Evolutionary conservation across 2,797 vertebrate species (phyloP), one percentile per base, ranked within the genome.

Genomic region (Catostomus latipinnis): DNA sequence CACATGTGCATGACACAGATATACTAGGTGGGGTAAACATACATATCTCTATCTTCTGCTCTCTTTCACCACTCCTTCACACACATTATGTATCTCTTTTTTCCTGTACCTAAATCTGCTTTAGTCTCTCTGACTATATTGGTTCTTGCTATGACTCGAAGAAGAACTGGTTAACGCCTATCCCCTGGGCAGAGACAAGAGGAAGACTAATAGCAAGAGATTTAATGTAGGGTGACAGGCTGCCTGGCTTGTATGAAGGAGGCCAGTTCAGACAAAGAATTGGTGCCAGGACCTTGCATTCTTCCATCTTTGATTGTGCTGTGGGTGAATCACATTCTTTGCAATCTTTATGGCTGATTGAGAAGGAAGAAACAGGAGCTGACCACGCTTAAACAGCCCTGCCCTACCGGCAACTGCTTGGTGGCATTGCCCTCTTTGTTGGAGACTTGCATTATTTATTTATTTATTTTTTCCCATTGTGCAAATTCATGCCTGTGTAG

Each of bases 221-320:
- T 85, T 81, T 91, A 90, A 93, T 92, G 74, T 84, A 88, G 84
- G 78, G 69, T 92, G 93, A 93, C 93, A 92, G 88, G 76, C 85
- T 81, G 89, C 83, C 88, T 88, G 74, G 72, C 71, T 81, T 74
- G 75, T 83, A 50, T 65, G 49, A 68, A 80, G 69, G 57, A 50
- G 73, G 66, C 74, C 34, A 71, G 79, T 80, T 80, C 72, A 58
- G 56, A 63, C 46, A 22, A 82, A 60, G 68, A 74, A 65, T 34
- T 61, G 74, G 57, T 56, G 70, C 61, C 62, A 78, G 68, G 58
- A 78, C 70, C 62, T 82, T 66, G 49, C 63, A 78, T 83, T 84
- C 68, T 56, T 81, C 49, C 22, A 61, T 54, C 46, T 82, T 82
- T 82, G 66, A 78, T 53, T 56, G 61, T 5, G 12, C 74, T 0